phyloP scores from a whole-genome alignment of 2,888 invertebrate species.

The Orthosia cruda region DNA sequence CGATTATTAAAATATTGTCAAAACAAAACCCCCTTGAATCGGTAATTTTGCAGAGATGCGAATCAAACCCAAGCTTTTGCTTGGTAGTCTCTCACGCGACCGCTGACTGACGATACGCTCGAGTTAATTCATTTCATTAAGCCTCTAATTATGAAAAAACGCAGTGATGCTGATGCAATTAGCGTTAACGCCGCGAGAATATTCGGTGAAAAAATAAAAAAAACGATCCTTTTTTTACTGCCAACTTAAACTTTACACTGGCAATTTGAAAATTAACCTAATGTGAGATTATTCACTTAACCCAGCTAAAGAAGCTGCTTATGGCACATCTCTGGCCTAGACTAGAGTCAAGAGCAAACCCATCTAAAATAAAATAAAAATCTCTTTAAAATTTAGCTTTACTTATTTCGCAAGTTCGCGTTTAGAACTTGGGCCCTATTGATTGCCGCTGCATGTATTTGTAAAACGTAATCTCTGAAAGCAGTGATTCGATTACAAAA shows the following conservation, averaged over 20 bases:
- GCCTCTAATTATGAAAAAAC: conserved; percentile 48
- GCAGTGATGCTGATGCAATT: conserved; percentile 41
- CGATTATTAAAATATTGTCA: not conserved
- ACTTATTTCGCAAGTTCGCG: no score
- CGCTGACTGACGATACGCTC: conserved; percentile 38
- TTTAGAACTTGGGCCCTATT: no score
- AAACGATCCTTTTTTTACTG: not conserved
- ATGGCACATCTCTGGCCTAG: no score
- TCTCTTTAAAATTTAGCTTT: no score
- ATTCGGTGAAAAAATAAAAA: not conserved
- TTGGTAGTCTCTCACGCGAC: conserved; percentile 20
- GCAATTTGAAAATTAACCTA: no score
- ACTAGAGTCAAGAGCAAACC: no score
- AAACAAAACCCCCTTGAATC: not conserved
- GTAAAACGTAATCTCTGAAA: no score
- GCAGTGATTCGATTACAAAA: no score
- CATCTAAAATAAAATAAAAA: no score
- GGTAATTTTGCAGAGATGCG: not conserved
- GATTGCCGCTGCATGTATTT: no score
- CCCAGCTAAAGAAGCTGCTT: no score
- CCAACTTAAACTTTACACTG: not conserved
- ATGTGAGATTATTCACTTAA: no score
- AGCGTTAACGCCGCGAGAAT: conserved; percentile 27
- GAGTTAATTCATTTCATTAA: conserved; percentile 47
- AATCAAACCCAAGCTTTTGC: conserved; percentile 16